These are phyloP conservation scores for Amphiduros pacificus DNA, from an alignment of 2,888 invertebrate genomes.

Conservation along the genomic window DNA sequence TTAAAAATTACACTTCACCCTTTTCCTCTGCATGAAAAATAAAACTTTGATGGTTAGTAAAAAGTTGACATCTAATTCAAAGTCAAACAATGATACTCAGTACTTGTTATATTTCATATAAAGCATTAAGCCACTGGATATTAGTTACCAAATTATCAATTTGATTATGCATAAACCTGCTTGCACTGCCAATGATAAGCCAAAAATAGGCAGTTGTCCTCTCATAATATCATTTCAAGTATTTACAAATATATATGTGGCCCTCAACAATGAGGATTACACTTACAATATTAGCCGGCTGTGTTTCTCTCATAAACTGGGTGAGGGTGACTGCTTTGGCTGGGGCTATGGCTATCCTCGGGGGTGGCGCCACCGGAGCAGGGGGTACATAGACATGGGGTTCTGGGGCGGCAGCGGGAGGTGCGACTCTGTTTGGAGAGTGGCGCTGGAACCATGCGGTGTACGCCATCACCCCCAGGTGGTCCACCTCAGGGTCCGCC, in stretches of 20 bases:
- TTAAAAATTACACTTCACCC: no score
- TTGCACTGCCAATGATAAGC: no score
- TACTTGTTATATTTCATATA: no score
- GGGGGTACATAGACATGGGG: background rate
- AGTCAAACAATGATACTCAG: no score
- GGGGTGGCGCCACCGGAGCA: slow-evolving; percentile 1
- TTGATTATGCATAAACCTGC: no score
- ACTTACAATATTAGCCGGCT: slow-evolving; percentile 9
- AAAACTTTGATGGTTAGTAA: no score
- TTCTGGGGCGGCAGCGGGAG: background rate
- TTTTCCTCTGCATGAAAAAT: no score
- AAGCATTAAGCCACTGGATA: no score
- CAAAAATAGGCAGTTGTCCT: no score
- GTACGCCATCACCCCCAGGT: slow-evolving; percentile 97
- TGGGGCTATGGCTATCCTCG: background rate
- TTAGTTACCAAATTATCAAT: no score
- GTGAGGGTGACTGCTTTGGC: slow-evolving; percentile 4
- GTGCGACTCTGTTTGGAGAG: slow-evolving; percentile 1
- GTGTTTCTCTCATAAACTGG: slow-evolving; percentile 4
- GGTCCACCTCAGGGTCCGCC: slow-evolving; percentile 92
- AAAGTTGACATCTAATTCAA: no score
- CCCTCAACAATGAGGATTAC: background rate
- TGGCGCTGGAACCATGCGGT: slow-evolving; percentile 84
- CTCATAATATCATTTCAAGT: no score
- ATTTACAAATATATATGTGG: background rate